These are phyloP conservation scores for Aspidapion aeneum DNA, from an alignment of 2,888 invertebrate genomes.

Conservation along the genomic window DNA sequence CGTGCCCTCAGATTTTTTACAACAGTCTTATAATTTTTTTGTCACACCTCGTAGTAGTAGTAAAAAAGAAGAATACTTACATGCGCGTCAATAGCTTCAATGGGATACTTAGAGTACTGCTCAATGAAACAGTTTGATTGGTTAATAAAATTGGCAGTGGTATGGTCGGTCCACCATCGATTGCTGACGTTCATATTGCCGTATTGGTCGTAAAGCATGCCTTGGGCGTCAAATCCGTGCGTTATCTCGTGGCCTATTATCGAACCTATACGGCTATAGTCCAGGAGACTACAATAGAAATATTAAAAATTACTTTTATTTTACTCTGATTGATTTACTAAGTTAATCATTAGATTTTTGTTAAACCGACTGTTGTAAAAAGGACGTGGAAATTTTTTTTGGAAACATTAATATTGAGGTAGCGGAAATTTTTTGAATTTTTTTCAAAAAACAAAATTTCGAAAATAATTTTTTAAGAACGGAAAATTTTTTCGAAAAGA, in stretches of 20 bases:
- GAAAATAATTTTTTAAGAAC: too few species aligned
- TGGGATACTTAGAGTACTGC: slow-evolving; percentile 46
- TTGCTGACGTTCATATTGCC: slow-evolving; percentile 44
- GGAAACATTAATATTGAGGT: too few species aligned
- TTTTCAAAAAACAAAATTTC: too few species aligned
- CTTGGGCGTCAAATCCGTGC: slow-evolving; percentile 48
- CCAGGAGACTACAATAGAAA: slow-evolving; percentile 44
- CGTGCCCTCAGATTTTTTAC: too few species aligned
- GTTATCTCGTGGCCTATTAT: slow-evolving; percentile 58
- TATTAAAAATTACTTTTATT: slow-evolving; percentile 1
- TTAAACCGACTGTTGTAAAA: slow-evolving; percentile 5
- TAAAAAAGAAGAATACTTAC: slow-evolving; percentile 37
- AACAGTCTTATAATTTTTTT: too few species aligned
- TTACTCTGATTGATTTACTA: too few species aligned
- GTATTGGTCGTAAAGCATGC: slow-evolving; percentile 53
- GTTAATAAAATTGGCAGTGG: slow-evolving; percentile 38
- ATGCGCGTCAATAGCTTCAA: slow-evolving; percentile 41
- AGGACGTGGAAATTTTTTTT: too few species aligned
- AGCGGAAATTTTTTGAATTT: too few species aligned
- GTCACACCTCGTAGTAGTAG: too few species aligned
- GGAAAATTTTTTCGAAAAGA: too few species aligned
- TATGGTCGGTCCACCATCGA: slow-evolving; percentile 43
- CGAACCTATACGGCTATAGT: slow-evolving; percentile 55
- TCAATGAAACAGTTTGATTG: slow-evolving; percentile 45
- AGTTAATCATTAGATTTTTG: not conserved